Conservation (phyloP, 2,113 vertebrate species). For the Cryptotis parvus region DNA sequence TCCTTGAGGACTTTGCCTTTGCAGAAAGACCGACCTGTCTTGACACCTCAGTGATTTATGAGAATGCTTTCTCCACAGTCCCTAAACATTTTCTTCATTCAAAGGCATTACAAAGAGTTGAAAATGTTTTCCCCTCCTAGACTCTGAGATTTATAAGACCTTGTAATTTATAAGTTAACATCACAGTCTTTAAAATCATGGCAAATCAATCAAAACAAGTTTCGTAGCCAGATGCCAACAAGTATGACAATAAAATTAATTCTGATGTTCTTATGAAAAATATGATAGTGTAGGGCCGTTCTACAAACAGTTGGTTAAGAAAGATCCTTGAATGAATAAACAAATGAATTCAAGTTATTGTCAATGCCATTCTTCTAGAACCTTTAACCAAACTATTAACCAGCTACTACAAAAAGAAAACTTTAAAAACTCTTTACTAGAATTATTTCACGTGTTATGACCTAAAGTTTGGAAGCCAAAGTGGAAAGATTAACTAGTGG, state of each 20-base stretch:
- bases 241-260: conserved; percentile 8
- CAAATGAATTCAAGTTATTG: background rate
- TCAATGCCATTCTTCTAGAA: background rate
- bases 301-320: background rate
- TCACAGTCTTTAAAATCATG: background rate
- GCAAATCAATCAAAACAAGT: background rate
- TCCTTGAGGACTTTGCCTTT: background rate
- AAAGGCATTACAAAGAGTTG: background rate
- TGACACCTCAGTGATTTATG: background rate
- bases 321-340: background rate
- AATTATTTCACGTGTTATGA: background rate
- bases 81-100: background rate
- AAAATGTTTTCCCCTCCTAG: background rate
- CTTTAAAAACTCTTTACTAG: background rate
- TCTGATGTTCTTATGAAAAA: background rate
- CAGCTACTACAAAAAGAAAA: background rate
- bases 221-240: conserved; percentile 35
- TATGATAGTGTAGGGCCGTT: background rate
- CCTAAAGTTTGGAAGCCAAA: background rate
- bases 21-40: background rate
- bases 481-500: background rate
- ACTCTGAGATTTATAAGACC: background rate
- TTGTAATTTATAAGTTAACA: conserved; percentile 2
- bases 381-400: background rate
- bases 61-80: background rate